Evolutionary conservation across 30 jellyfish, hydroid and myxozoan species (phyloP), one percentile per base, ranked within the genome.

Genomic region (Aurelia sp.): DNA sequence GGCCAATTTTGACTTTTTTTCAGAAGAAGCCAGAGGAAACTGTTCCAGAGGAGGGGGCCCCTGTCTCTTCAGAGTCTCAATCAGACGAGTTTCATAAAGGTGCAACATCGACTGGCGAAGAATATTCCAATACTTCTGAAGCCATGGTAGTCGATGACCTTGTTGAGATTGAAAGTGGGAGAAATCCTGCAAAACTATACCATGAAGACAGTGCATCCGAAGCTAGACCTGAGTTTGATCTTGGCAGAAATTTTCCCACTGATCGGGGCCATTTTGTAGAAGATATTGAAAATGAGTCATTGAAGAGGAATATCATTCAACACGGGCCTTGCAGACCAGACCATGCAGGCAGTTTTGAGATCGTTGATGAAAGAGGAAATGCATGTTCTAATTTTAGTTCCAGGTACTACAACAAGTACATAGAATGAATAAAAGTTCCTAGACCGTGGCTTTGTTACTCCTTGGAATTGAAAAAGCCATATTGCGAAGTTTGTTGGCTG

Each of bases 401-500:
- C 9, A 44, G 55, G 15, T 44, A 44, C 15, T 44, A 44, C 55
- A 44, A 40, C 51, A 40, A 40, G 51, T 40, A 40, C 51, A 44
- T 44, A 44, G 15, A 44, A 7, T 16, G 55, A 7, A 44, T 44
- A 7, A 44, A 44, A 44, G 15, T 44, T 7, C 55, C 55, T 0
- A 44, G 55, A 9, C 55, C 0, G 3, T 78, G 89, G 89, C 89
- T 78, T 4, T 78, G 89, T 78, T 78, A 78, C 21, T 78, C 89
- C 21, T 4, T 19, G 55, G 89, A 10, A 61, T 35, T 62, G 37
- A 78, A 23, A 78, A 78, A 1, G 68, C 79, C 79, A 6, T 78
- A 78, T 52, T 78, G 89, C 22, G 83, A 78, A 48, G 79, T 78
- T 78, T 78, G 82, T 18, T 78, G 89, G 89, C 69, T 78, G 82